Percentiles rank a stretch among this genome's conserved stretches.
These are phyloP conservation scores for Ciona savignyi DNA, from an alignment of 23 tunicate genomes.

Conservation along the genomic window DNA sequence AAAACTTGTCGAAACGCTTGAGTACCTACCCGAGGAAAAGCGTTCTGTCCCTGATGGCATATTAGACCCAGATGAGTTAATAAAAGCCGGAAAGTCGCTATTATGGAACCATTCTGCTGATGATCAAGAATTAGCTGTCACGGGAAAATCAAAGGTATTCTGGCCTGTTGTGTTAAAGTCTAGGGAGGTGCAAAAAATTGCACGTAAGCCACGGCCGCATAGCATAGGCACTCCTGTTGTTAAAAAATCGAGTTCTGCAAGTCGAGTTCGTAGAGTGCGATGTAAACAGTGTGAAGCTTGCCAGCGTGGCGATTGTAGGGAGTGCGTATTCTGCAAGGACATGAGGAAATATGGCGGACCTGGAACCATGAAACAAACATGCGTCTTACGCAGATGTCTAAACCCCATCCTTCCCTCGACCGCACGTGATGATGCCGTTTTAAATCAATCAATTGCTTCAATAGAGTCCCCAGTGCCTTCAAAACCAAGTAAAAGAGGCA, in stretches of 20 bases:
- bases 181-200: not conserved
- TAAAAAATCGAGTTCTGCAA: constrained; percentile 8
- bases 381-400: constrained; percentile 56
- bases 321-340: constrained; percentile 81
- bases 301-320: constrained; percentile 59
- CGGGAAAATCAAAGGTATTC: constrained; percentile 63
- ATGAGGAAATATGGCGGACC: constrained; percentile 94
- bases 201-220: constrained; percentile 13
- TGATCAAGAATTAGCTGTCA: constrained; percentile 49
- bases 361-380: constrained; percentile 94
- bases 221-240: constrained; percentile 5
- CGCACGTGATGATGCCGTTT: constrained; percentile 13
- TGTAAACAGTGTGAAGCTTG: constrained; percentile 89
- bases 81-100: constrained; percentile 51
- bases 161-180: constrained; percentile 45
- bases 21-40: constrained; percentile 26
- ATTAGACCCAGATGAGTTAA: constrained; percentile 25
- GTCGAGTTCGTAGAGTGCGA: constrained; percentile 67
- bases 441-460: not conserved
- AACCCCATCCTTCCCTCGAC: constrained; percentile 82
- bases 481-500: constrained; percentile 22
- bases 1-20: constrained; percentile 48
- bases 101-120: constrained; percentile 53
- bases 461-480: constrained; percentile 6
- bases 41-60: constrained; percentile 66